Base-by-base conservation (phyloP, 2,113 vertebrate genomes). In the Triplophysa siluroides region DNA sequence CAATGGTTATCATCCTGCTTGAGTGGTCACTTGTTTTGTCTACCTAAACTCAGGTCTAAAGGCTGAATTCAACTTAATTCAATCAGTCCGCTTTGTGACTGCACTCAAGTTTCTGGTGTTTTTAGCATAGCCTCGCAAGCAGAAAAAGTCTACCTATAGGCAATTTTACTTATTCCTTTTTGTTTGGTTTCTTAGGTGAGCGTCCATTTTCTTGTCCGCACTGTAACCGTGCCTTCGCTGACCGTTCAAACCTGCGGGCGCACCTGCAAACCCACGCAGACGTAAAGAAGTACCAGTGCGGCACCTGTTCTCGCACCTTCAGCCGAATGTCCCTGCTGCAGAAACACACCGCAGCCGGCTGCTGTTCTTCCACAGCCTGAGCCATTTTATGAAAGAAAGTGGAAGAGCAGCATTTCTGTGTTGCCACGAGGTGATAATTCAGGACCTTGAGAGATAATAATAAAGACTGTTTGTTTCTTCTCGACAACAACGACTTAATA, bases 251-350 rank as follows among this genome's bases (percentile, higher is more conserved):
- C 92, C 95, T 99, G 86, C 92, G 97, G 0, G 97, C 97, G n/a
- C 97, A 99, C 81, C 94, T 98, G 87, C 97, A 99, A 94, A 99
- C 97, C 52, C 97, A 99, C 81, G 96, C 96, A 0, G 96, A 98
- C 41, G 95, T 99, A 83, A 99, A 99, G 93, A 98, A 98, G 90
- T 99, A 99, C 90, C 97, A 97, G 81, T 99, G 97, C 79, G 86
- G 91, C 87, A 92, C 92, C 66, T 99, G 97, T 74, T 94, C 95
- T 65, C 94, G 96, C 86, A 98, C 96, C 93, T 99, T 99, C 93
- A 98, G 96, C 85, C 95, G 96, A 69, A 98, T 98, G 96, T 98
- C 96, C 0, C 89, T 99, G 86, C 95, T 98, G 43, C 96, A 99
- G 90, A 99, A 98, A 83, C 97, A 99, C 50, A 93, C 94, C 77